phyloP scores from a whole-genome alignment of 1,140 invertebrate genomes.

The Drosophila orosa region DNA sequence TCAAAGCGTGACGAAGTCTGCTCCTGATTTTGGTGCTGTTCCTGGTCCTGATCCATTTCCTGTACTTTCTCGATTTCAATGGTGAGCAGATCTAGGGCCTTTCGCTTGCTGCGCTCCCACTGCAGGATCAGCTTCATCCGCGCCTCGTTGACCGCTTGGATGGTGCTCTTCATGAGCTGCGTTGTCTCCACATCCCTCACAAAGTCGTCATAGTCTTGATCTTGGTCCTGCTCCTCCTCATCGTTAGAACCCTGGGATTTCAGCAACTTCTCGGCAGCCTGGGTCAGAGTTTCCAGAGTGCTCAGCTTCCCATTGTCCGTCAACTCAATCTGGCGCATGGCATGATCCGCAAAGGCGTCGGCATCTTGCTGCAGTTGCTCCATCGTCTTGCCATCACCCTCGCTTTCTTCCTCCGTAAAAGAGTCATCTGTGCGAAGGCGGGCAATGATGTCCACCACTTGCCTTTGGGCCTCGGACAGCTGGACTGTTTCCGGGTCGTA shows the following conservation, averaged over 20 bases:
- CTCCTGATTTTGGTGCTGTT: slow-evolving; percentile 14
- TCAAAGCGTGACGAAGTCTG: slow-evolving; percentile 30
- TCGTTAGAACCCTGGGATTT: slow-evolving; percentile 4
- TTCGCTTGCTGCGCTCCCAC: slow-evolving; percentile 65
- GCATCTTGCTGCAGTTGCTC: slow-evolving; percentile 26
- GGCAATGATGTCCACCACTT: slow-evolving; percentile 55
- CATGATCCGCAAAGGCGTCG: slow-evolving; percentile 52
- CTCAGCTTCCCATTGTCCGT: slow-evolving; percentile 39
- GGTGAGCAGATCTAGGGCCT: slow-evolving; percentile 59
- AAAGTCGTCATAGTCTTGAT: slow-evolving; percentile 4
- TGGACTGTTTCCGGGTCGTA: slow-evolving; percentile 44
- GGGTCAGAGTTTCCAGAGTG: slow-evolving; percentile 50
- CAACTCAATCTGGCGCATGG: slow-evolving; percentile 59
- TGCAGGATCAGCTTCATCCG: slow-evolving; percentile 43
- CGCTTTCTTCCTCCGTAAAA: slow-evolving; percentile 33
- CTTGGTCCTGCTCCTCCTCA: background rate
- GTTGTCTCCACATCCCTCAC: slow-evolving; percentile 31
- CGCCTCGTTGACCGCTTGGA: slow-evolving; percentile 52
- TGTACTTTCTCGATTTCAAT: slow-evolving; percentile 67
- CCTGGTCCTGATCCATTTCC: slow-evolving; percentile 36
- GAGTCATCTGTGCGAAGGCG: slow-evolving; percentile 39
- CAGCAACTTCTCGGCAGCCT: slow-evolving; percentile 52
- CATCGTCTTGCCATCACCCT: slow-evolving; percentile 10
- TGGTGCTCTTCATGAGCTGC: slow-evolving; percentile 40
- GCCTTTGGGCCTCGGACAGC: slow-evolving; percentile 33